phyloP scores from a whole-genome alignment of 2,797 vertebrate species.

The Macropodus opercularis region DNA sequence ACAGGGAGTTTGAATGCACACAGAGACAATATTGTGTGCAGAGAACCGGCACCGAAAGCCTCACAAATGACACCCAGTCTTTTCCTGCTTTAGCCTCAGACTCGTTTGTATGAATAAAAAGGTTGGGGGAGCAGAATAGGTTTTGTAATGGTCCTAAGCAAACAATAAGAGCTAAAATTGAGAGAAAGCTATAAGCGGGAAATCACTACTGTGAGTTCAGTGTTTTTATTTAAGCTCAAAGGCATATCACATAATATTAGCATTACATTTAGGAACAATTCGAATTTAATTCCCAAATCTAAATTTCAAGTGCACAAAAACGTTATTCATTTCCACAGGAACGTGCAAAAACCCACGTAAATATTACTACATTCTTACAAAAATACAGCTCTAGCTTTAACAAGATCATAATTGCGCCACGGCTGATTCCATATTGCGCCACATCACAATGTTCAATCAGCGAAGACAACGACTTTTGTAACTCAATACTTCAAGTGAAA shows the following conservation, averaged over 20 bases:
- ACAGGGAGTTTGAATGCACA: slow-evolving; percentile 61
- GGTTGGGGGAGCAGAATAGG: not conserved
- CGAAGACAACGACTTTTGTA: slow-evolving; percentile 35
- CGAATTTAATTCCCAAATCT: slow-evolving; percentile 42
- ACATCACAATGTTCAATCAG: slow-evolving; percentile 46
- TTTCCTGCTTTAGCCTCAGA: slow-evolving; percentile 12
- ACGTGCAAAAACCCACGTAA: slow-evolving; percentile 57
- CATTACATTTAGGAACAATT: slow-evolving; percentile 35
- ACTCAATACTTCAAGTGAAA: slow-evolving; percentile 29
- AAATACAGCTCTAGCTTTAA: slow-evolving; percentile 49
- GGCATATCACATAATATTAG: slow-evolving; percentile 38
- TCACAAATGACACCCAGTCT: slow-evolving; percentile 39
- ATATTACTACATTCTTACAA: slow-evolving; percentile 52
- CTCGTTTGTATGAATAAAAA: slow-evolving; percentile 34
- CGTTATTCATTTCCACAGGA: slow-evolving; percentile 40
- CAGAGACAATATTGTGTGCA: slow-evolving; percentile 54
- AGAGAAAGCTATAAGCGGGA: slow-evolving; percentile 7
- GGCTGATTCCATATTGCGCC: slow-evolving; percentile 35
- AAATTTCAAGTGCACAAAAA: slow-evolving; percentile 36
- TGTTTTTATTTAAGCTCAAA: slow-evolving; percentile 59
- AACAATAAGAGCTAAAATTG: slow-evolving; percentile 24
- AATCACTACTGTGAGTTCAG: slow-evolving; percentile 3
- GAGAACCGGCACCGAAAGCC: slow-evolving; percentile 41
- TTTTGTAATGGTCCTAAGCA: slow-evolving; percentile 30
- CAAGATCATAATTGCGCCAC: slow-evolving; percentile 28